phyloP scores from a whole-genome alignment of 1,140 invertebrate species.

The Sitodiplosis mosellana region DNA sequence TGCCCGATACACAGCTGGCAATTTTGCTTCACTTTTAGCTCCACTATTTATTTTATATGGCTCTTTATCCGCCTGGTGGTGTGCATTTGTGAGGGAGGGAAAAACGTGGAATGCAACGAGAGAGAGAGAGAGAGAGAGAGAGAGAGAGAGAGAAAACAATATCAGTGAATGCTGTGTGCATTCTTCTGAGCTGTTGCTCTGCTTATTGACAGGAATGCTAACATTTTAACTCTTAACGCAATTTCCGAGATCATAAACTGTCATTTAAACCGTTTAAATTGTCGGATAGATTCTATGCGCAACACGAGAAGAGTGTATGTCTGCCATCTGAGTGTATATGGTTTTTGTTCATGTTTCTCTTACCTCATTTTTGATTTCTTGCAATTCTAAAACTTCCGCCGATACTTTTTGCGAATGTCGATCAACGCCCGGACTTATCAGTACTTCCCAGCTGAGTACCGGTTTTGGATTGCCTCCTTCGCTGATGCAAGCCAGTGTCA shows the following conservation, averaged over 20 bases:
- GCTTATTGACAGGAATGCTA: not conserved
- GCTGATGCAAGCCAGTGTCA: conserved; percentile 61
- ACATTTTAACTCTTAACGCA: not conserved
- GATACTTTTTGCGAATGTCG: conserved; percentile 27
- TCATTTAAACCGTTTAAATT: too few species aligned
- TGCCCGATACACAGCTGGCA: conserved; percentile 43
- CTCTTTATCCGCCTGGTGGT: conserved; percentile 20
- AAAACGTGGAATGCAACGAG: too few species aligned
- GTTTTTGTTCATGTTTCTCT: too few species aligned
- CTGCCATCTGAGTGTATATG: too few species aligned
- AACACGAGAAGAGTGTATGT: too few species aligned
- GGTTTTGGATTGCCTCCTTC: conserved; percentile 67
- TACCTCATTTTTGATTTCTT: conserved; percentile 24
- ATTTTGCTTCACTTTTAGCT: conserved; percentile 38
- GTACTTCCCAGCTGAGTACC: conserved; percentile 48
- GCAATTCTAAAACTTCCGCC: conserved; percentile 22
- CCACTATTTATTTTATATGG: conserved; percentile 29
- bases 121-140: too few species aligned
- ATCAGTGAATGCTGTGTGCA: too few species aligned
- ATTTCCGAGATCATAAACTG: not conserved
- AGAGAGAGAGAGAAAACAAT: too few species aligned
- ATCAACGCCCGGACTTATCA: conserved; percentile 34
- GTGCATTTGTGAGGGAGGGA: too few species aligned
- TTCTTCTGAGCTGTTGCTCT: too few species aligned
- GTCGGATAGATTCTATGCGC: too few species aligned